phyloP scores from a whole-genome alignment of 2,113 vertebrate species.

The Daphoenositta chrysoptera region DNA sequence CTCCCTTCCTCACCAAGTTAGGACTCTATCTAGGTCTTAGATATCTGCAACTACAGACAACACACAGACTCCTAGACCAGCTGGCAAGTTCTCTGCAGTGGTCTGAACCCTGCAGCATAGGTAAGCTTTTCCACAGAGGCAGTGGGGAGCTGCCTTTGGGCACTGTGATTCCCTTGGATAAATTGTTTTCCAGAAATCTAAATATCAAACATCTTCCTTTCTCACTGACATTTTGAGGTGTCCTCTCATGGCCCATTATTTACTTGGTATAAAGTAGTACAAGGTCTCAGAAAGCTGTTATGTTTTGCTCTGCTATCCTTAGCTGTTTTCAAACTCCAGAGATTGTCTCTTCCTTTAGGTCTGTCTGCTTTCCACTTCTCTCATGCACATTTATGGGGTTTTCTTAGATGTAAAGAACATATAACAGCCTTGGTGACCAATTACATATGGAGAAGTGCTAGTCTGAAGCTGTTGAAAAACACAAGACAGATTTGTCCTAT shows the following conservation, averaged over 20 bases:
- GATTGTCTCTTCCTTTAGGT: background rate
- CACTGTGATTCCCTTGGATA: background rate
- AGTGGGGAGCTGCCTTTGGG: background rate
- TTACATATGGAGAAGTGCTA: background rate
- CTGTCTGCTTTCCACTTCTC: background rate
- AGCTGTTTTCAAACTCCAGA: background rate
- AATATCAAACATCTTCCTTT: background rate
- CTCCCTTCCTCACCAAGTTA: background rate
- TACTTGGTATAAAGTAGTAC: background rate
- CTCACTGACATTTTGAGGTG: background rate
- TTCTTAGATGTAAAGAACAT: background rate
- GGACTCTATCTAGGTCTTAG: background rate
- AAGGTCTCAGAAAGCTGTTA: background rate
- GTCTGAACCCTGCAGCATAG: rapidly evolving
- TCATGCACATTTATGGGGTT: background rate
- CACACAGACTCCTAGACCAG: background rate
- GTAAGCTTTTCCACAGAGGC: background rate
- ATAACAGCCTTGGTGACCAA: background rate
- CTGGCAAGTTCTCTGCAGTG: background rate
- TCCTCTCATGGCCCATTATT: background rate
- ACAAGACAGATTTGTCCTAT: background rate
- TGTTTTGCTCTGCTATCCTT: background rate
- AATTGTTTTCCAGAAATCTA: background rate
- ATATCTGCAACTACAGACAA: background rate
- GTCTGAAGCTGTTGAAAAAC: background rate